Percentiles rank a stretch among this genome's conserved stretches.
Evolutionary conservation across 2,797 vertebrate genomes (phyloP).

Genomic region (Oreonectes daqikongensis): DNA sequence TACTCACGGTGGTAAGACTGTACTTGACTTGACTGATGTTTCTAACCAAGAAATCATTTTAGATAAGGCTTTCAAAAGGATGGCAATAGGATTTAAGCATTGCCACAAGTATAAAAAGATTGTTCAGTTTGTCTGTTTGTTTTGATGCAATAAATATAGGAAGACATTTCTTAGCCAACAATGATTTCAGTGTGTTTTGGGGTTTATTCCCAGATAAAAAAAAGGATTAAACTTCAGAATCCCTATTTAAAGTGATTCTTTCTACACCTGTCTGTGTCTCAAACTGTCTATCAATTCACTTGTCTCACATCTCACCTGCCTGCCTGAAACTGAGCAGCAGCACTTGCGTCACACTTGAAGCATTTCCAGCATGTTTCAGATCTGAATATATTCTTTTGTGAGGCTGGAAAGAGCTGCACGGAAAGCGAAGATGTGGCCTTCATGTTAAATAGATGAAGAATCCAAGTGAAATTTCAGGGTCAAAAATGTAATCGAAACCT

Average conservation of each 20-base stretch:
- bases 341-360: conserved; percentile 28
- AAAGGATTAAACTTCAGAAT: conserved; percentile 27
- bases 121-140: not conserved
- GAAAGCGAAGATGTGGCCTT: conserved; percentile 24
- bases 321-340: conserved; percentile 5
- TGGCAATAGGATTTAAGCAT: not conserved
- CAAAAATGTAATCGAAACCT: conserved; percentile 69
- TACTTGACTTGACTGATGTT: not conserved
- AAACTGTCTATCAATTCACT: not conserved
- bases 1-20: not conserved
- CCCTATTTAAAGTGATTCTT: not conserved
- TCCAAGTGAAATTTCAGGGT: conserved; percentile 64
- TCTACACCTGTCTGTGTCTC: conserved; percentile 5
- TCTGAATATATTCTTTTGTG: conserved; percentile 17
- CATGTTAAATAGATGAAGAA: conserved; percentile 64
- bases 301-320: not conserved
- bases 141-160: conserved; percentile 25
- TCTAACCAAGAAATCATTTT: conserved; percentile 4
- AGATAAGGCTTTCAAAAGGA: conserved; percentile 6
- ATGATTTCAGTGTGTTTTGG: not conserved
- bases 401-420: not conserved
- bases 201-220: conserved; percentile 23
- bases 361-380: conserved; percentile 2
- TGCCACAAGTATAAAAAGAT: not conserved
- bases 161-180: conserved; percentile 18